Evolutionary conservation across 2,113 vertebrate species (phyloP).

Genomic region (Argyrosomus japonicus): DNA sequence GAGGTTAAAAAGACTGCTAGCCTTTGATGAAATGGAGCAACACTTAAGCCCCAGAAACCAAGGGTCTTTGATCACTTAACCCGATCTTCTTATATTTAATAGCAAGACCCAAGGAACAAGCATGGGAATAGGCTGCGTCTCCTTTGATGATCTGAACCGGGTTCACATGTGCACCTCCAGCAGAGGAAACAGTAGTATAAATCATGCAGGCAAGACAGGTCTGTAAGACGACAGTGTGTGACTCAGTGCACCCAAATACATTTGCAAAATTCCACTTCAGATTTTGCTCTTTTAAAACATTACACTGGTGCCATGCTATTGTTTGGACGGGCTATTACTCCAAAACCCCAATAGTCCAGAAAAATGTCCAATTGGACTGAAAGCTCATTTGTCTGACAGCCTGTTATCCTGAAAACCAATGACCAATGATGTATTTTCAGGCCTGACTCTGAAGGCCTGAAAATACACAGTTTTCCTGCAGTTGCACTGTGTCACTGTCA

Average conservation of each 20-base stretch:
- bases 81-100: conserved; percentile 79
- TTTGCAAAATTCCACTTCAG: background rate
- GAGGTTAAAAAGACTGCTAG: conserved; percentile 67
- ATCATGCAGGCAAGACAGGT: conserved; percentile 43
- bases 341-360: no score
- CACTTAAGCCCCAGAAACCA: conserved; percentile 67
- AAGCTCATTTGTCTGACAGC: no score
- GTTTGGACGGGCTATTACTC: no score
- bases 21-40: conserved; percentile 80
- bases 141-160: conserved; percentile 68
- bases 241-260: background rate
- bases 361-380: no score
- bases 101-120: conserved; percentile 63
- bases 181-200: conserved; percentile 38
- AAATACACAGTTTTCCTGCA: no score
- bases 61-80: conserved; percentile 80
- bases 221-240: background rate
- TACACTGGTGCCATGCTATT: no score
- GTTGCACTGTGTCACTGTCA: no score
- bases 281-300: background rate
- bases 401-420: no score
- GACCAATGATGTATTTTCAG: no score
- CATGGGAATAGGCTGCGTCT: conserved; percentile 60
- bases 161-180: conserved; percentile 52
- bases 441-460: no score